These are phyloP conservation scores for Seriola quinqueradiata DNA, from an alignment of 2,113 vertebrate species.

Conservation along the genomic window DNA sequence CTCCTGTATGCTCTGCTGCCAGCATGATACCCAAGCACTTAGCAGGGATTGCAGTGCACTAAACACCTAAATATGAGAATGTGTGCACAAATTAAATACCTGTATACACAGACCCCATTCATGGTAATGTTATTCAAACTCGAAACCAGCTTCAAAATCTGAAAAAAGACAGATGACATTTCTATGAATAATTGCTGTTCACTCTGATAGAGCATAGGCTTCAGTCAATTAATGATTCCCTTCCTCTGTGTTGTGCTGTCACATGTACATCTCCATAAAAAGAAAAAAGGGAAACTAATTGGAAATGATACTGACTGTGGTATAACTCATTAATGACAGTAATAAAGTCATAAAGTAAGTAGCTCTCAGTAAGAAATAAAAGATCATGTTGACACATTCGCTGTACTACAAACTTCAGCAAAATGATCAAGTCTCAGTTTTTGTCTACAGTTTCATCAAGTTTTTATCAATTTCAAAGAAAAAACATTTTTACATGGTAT, in stretches of 20 bases:
- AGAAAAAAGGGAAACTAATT: too few species aligned
- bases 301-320: background rate
- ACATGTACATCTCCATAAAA: too few species aligned
- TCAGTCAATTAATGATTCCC: background rate
- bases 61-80: background rate
- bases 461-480: too few species aligned
- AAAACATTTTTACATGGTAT: too few species aligned
- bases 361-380: too few species aligned
- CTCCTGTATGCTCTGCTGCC: conserved; percentile 53
- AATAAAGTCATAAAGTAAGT: background rate
- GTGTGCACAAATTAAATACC: background rate
- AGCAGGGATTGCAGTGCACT: background rate
- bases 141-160: background rate
- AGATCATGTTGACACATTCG: too few species aligned
- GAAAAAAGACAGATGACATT: background rate
- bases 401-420: background rate
- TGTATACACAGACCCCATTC: background rate
- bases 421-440: background rate
- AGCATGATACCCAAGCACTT: conserved; percentile 32
- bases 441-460: background rate
- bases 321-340: background rate
- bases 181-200: too few species aligned
- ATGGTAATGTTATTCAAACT: background rate
- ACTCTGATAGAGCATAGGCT: too few species aligned
- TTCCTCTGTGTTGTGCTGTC: background rate